Evolutionary conservation across 1,140 invertebrate species (phyloP).

Genomic region (Oedothorax gibbosus): DNA sequence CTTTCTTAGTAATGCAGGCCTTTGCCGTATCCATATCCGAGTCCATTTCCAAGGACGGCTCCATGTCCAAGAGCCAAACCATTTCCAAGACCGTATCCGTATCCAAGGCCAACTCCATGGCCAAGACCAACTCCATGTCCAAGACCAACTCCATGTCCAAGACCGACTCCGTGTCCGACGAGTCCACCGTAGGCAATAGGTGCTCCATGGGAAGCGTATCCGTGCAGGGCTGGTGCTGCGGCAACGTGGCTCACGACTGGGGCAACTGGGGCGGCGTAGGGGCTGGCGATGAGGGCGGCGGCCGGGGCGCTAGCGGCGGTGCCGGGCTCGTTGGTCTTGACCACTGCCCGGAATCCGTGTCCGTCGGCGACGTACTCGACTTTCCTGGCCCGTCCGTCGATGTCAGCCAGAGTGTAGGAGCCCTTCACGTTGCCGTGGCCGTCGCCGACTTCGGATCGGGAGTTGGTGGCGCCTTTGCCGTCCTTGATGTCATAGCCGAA

Average conservation of each 20-base stretch:
- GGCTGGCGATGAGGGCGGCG: background rate
- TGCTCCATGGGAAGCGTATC: background rate
- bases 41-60: too few relatives aligned
- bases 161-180: background rate
- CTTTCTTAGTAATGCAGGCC: background rate
- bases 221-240: background rate
- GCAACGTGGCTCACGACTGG: conserved; percentile 7
- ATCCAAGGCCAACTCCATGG: background rate
- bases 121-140: too few relatives aligned
- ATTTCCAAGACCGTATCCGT: background rate
- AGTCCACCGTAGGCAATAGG: conserved; percentile 1
- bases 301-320: too few relatives aligned
- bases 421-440: conserved; percentile 55
- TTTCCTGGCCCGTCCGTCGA: background rate
- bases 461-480: conserved; percentile 16
- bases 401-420: conserved; percentile 57
- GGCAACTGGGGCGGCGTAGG: conserved; percentile 19
- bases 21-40: background rate
- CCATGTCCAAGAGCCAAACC: background rate
- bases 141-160: too few relatives aligned
- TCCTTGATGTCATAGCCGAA: too few relatives aligned
- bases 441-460: conserved; percentile 54
- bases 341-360: too few relatives aligned
- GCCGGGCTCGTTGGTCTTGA: background rate
- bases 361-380: conserved; percentile 10